Base-by-base conservation (phyloP, 2,888 invertebrate species). In the Harmothoe impar region DNA sequence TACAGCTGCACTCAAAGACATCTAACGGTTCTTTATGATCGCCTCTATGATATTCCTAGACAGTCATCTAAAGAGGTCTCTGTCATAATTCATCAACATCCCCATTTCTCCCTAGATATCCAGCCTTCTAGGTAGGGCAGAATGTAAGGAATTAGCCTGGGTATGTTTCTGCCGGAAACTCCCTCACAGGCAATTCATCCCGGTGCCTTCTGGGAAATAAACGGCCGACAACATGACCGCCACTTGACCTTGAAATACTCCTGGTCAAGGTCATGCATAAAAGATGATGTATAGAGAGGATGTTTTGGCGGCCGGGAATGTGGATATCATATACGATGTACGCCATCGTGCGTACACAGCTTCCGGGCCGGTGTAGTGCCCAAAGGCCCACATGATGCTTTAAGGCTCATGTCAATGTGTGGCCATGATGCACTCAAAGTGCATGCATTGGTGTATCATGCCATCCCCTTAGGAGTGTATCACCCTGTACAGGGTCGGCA, bases 201-300 rank as follows among this genome's bases (percentile, higher is more conserved):
- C 72, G 29, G 72, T 72, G 72, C 72, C 72, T 72, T 29, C 25
- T 25, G 29, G 72, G 72, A n/a, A 72, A 72, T 72, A 72, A 72
- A 72, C 25, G 72, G 29, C 25, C 29, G 15, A 7, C 72, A 29
- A 72, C 72, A 72, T 72, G 72, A 25, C 72, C 29, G 29, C 72
- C 72, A 72, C 72, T 72, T 72, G 72, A 72, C 72, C 72, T 72
- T 29, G 72, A 72, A 72, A 25, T 29, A 72, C 29, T 72, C 72
- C 5, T 25, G 25, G n/a, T 25, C 72, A 72, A 72, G 62, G 72
- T 72, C 72, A 72, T 72, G 29, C 72, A 72, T 72, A 72, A 72
- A 72, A 72, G 29, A 72, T 72, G 72, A 29, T 29, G 72, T 0
- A n/a, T 17, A 17, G 54, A 62, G 62, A 62, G n/a, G 12, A 62